Evolutionary conservation across 2,888 invertebrate genomes (phyloP), one percentile per base, ranked within the genome.

Genomic region (Lepeophtheirus nordmannii): DNA sequence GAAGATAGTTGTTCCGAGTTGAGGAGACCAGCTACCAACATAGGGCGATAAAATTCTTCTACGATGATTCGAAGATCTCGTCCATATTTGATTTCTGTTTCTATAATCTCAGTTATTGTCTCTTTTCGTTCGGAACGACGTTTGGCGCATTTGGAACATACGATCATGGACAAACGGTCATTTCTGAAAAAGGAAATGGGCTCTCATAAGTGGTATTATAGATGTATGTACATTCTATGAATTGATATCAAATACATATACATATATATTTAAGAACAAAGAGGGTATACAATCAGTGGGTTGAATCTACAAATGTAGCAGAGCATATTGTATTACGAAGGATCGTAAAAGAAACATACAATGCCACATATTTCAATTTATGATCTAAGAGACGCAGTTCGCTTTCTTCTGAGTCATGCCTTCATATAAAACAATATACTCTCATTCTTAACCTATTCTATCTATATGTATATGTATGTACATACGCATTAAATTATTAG

Each of bases 81-180:
- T 22, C 92, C 91, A 74, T 94, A 94, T 73, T 92, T 94, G 74
- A 91, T 86, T 77, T 94, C 94, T 1, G 94, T 94, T 77, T 94
- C 93, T 7, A 92, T 88, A 69, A 94, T 90, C 79, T 94, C 94
- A 5, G 87, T 87, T 64, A 94, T 86, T 41, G 92, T 93, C 79
- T 94, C 92, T 73, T 91, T 90, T 67, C 93, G 82, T 75, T 94
- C 93, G 10, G 87, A 83, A 67, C 92, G 81, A 73, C 87, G 87
- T 74, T 90, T 88, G 22, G 60, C 81, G 75, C 94, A 94, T 74
- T 90, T 89, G 69, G 87, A 82, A 76, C 92, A 94, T 40, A 75
- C 83, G 30, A 30, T 58, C n/a, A 23, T 56, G 22, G 60, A 60
- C 60, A 60, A 23, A 37, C 60, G 60, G 38, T 60, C 60, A 23